Evolutionary conservation across 2,888 invertebrate species (phyloP).

Genomic region (Teleiodes luculella): DNA sequence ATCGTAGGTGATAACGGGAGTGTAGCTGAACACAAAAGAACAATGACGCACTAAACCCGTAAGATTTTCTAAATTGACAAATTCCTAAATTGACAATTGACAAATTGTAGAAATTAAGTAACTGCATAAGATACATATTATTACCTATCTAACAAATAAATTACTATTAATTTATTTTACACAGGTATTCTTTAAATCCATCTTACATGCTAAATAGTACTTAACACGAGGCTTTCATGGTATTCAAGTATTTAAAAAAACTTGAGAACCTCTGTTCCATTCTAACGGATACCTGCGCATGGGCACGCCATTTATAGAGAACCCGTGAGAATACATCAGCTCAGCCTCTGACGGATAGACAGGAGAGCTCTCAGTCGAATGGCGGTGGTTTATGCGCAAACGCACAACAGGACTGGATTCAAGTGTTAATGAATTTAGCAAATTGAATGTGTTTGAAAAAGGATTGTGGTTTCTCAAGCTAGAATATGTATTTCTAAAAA

Average conservation of each 20-base stretch:
- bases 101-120: too few species aligned
- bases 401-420: neutral
- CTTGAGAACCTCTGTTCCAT: neutral
- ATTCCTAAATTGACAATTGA: too few species aligned
- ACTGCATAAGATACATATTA: too few species aligned
- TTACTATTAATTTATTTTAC: too few species aligned
- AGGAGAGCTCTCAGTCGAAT: neutral
- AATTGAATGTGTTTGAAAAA: neutral
- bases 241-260: neutral
- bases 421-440: neutral
- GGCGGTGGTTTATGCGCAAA: neutral
- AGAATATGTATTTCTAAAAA: neutral
- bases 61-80: too few species aligned
- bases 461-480: neutral
- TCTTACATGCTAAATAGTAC: too few species aligned
- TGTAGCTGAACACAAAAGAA: too few species aligned
- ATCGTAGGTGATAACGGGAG: too few species aligned
- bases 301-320: constrained; percentile 34
- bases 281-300: constrained; percentile 64
- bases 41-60: too few species aligned
- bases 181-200: too few species aligned
- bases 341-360: neutral
- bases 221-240: too few species aligned
- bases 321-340: constrained; percentile 29
- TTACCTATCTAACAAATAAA: too few species aligned